Evolutionary conservation across 37 sponge, comb jelly and placozoan genomes (phyloP).

Genomic region (Geodia barretti): DNA sequence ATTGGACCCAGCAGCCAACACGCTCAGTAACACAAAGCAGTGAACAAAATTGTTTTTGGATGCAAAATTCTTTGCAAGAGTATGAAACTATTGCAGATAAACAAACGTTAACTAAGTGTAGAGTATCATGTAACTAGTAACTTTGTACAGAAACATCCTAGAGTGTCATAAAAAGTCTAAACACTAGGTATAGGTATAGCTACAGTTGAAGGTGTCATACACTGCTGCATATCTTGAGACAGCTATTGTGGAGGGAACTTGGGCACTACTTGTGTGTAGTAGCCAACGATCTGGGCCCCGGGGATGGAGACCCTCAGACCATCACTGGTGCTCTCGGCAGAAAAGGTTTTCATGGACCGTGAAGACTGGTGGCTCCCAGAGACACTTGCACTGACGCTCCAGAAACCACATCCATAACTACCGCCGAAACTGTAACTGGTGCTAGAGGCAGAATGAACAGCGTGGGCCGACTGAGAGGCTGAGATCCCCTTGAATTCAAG

Average conservation of each 20-base stretch:
- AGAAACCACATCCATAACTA: slow-evolving; percentile 4
- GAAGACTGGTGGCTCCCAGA: not conserved
- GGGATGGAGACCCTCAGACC: slow-evolving; percentile 42
- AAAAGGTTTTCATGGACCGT: not conserved
- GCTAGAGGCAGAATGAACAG: not conserved
- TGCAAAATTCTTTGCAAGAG: no score
- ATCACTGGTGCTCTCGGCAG: slow-evolving; percentile 6
- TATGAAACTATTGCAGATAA: no score
- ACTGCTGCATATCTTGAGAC: no score
- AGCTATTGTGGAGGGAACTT: slow-evolving; percentile 26
- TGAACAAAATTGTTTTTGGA: no score
- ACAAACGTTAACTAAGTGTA: no score
- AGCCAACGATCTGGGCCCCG: slow-evolving; percentile 46
- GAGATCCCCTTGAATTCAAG: slow-evolving; percentile 27
- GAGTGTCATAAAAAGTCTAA: no score
- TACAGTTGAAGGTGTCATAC: no score
- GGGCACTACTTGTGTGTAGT: slow-evolving; percentile 44
- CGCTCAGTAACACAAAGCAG: no score
- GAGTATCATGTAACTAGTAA: no score
- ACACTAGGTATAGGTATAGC: no score
- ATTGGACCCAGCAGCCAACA: no score
- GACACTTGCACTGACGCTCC: not conserved
- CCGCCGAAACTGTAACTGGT: not conserved
- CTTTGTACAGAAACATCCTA: no score
- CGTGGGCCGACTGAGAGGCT: not conserved